phyloP scores from a whole-genome alignment of 1,140 invertebrate genomes.

The Drosophila lowei region DNA sequence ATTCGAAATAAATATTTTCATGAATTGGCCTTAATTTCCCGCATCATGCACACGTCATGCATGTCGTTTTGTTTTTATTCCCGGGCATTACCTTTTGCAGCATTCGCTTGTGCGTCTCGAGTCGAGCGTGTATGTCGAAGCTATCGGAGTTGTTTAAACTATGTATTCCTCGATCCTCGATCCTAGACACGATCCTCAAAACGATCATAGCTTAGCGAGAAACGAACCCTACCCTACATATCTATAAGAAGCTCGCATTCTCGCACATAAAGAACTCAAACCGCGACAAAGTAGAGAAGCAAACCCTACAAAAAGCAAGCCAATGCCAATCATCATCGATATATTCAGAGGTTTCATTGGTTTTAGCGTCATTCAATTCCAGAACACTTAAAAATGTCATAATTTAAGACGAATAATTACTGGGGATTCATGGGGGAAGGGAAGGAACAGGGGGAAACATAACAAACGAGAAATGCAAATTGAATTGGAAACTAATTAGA shows the following conservation, averaged over 20 bases:
- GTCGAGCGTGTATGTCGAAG: too few species aligned
- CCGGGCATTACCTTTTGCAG: too few species aligned
- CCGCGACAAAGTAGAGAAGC: not conserved
- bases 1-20: not conserved
- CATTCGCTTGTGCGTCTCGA: too few species aligned
- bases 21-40: not conserved
- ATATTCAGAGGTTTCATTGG: conserved; percentile 39
- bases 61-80: too few species aligned
- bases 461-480: conserved; percentile 67
- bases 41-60: too few species aligned
- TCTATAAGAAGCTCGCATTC: conserved; percentile 13
- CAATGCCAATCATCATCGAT: conserved; percentile 35
- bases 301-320: conserved; percentile 1
- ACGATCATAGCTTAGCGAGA: not conserved
- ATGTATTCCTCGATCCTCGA: too few species aligned
- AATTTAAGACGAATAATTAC: conserved; percentile 63
- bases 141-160: too few species aligned
- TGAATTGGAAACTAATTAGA: conserved; percentile 80
- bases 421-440: conserved; percentile 12
- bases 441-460: not conserved
- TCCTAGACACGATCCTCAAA: too few species aligned
- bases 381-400: conserved; percentile 68
- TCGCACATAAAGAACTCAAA: conserved; percentile 48
- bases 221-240: conserved; percentile 3
- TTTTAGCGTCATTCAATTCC: conserved; percentile 59